Conservation (phyloP, 1,140 invertebrate genomes). For the Lasioglossum baleicum region DNA sequence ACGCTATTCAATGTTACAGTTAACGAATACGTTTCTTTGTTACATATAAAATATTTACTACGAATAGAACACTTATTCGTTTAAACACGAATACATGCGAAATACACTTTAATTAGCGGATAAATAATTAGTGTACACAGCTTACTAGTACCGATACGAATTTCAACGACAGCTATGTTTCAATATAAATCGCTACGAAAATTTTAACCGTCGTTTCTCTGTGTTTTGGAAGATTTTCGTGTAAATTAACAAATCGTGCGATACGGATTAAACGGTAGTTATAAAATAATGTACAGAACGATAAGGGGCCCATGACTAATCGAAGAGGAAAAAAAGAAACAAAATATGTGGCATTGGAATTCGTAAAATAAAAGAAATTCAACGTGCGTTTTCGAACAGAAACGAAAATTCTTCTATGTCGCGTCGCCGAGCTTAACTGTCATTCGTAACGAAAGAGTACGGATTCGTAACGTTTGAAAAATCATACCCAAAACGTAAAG, state of each 20-base stretch:
- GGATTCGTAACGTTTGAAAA: background rate
- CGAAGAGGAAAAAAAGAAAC: background rate
- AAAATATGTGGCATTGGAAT: background rate
- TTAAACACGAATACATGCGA: too few species aligned
- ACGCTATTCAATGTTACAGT: too few species aligned
- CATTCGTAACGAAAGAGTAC: background rate
- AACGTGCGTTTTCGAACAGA: background rate
- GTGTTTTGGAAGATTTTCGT: background rate
- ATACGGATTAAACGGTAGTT: background rate
- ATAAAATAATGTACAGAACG: background rate
- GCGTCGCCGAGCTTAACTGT: background rate
- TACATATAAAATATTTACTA: background rate
- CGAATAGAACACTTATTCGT: too few species aligned
- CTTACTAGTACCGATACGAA: too few species aligned
- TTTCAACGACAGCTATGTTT: too few species aligned
- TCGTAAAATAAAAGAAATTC: background rate
- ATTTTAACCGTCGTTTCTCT: background rate
- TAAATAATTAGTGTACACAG: too few species aligned
- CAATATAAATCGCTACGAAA: too few species aligned
- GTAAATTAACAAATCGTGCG: too few species aligned
- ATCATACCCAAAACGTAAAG: constrained; percentile 35
- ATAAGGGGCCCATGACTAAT: constrained; percentile 5
- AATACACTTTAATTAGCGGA: too few species aligned
- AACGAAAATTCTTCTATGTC: background rate
- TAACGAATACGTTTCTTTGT: background rate